phyloP scores from a whole-genome alignment of 2,888 invertebrate genomes.

The Leucophora obtusa region DNA sequence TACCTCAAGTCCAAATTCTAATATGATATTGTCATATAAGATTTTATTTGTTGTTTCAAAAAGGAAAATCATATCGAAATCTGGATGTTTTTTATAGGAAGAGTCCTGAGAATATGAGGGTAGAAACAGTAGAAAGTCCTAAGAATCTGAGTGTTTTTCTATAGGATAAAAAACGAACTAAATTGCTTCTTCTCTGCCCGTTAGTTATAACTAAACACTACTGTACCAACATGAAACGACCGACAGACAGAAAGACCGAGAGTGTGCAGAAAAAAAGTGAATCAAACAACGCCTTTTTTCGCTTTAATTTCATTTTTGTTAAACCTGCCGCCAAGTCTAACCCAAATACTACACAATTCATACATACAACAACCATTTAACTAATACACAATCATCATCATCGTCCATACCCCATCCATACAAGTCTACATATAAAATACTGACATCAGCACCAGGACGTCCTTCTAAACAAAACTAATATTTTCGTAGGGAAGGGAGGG shows the following conservation, averaged over 20 bases:
- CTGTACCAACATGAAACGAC: constrained; percentile 31
- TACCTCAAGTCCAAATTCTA: no score
- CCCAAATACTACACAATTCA: constrained; percentile 36
- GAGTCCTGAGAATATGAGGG: no score
- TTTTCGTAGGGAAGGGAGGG: constrained; percentile 37
- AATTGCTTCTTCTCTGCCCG: no score
- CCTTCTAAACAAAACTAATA: constrained; percentile 54
- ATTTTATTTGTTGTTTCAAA: no score
- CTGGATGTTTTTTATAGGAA: no score
- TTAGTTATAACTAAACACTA: no score
- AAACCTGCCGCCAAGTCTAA: constrained; percentile 53
- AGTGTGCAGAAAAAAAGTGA: constrained; percentile 9
- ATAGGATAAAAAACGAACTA: no score
- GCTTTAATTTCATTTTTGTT: constrained; percentile 61
- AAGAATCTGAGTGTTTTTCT: no score
- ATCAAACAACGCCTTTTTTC: constrained; percentile 63
- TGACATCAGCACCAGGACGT: constrained; percentile 59
- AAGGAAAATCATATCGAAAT: no score
- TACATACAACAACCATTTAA: constrained; percentile 14
- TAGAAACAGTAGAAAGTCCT: no score
- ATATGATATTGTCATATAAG: no score
- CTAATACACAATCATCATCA: not conserved
- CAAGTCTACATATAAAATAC: constrained; percentile 34
- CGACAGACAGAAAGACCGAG: not conserved
- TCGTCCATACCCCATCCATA: not conserved